Evolutionary conservation across 2,797 vertebrate species (phyloP).

Genomic region (Todus mexicanus): DNA sequence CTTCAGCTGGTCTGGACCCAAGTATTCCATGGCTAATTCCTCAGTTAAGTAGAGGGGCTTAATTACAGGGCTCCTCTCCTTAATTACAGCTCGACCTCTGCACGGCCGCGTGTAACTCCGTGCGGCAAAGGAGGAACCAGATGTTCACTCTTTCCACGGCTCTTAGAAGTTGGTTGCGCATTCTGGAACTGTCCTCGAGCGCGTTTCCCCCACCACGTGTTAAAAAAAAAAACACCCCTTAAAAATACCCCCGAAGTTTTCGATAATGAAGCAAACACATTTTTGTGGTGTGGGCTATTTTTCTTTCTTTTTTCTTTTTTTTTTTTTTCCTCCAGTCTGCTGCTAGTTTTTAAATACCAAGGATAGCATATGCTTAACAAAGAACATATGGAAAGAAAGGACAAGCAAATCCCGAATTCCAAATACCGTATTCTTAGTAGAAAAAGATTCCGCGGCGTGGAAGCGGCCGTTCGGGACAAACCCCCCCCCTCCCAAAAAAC

Average conservation of each 20-base stretch:
- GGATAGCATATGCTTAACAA: slow-evolving; percentile 73
- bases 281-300: slow-evolving; percentile 62
- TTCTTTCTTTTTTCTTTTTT: no score
- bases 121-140: background rate
- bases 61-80: background rate
- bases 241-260: slow-evolving; percentile 43
- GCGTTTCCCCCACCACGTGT: background rate
- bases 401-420: slow-evolving; percentile 70
- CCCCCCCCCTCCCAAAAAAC: background rate
- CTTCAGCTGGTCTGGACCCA: no score
- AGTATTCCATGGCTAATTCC: background rate
- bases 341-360: slow-evolving; percentile 73
- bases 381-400: slow-evolving; percentile 72
- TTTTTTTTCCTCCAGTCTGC: no score
- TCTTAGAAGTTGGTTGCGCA: slow-evolving; percentile 21
- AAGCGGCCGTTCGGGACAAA: slow-evolving; percentile 22
- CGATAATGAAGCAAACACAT: slow-evolving; percentile 73
- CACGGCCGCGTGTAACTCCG: background rate
- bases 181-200: slow-evolving; percentile 12
- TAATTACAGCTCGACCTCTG: background rate
- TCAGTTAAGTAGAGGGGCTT: background rate
- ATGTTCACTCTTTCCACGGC: slow-evolving; percentile 10
- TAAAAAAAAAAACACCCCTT: background rate
- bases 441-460: slow-evolving; percentile 21
- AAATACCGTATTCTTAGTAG: slow-evolving; percentile 46